Percentiles rank a stretch among this genome's conserved stretches.
Evolutionary conservation across 37 sponge, comb jelly and placozoan genomes (phyloP).

Genomic region (Haliclona indistincta): DNA sequence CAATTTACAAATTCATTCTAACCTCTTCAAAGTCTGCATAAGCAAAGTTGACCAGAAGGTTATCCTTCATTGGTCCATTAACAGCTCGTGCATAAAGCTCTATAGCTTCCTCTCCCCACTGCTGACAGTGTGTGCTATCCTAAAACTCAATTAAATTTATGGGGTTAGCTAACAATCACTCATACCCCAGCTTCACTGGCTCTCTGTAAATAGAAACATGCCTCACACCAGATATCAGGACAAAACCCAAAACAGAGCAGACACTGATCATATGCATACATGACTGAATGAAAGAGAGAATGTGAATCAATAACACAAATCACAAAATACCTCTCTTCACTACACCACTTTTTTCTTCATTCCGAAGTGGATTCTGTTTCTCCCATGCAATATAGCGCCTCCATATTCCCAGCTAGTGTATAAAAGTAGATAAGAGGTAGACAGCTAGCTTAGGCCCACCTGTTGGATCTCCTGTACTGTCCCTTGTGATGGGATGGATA

Average conservation of each 20-base stretch:
- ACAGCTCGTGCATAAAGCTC: constrained; percentile 76
- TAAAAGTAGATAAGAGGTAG: not conserved
- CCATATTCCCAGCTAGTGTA: constrained; percentile 72
- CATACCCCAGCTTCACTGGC: constrained; percentile 55
- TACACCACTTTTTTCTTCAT: constrained; percentile 66
- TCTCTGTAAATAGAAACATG: constrained; percentile 83
- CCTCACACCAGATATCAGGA: constrained; percentile 95
- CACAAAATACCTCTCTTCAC: constrained; percentile 83
- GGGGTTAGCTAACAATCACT: not conserved
- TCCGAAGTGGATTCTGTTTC: constrained; percentile 87
- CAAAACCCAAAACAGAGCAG: constrained; percentile 84
- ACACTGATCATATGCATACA: constrained; percentile 91
- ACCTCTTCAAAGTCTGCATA: constrained; percentile 97
- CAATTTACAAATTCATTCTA: constrained; percentile 1
- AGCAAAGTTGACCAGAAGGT: constrained; percentile 87
- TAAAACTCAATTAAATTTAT: constrained; percentile 9
- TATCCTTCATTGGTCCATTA: constrained; percentile 53
- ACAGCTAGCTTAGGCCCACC: constrained; percentile 25
- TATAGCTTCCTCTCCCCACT: constrained; percentile 66
- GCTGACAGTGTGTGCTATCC: constrained; percentile 24
- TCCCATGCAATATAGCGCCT: constrained; percentile 90
- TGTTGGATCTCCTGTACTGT: constrained; percentile 83
- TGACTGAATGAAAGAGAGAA: constrained; percentile 47
- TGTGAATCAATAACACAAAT: not conserved
- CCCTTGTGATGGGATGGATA: constrained; percentile 78